phyloP scores from a whole-genome alignment of 2,113 vertebrate genomes.

The Nansenia antarctica region DNA sequence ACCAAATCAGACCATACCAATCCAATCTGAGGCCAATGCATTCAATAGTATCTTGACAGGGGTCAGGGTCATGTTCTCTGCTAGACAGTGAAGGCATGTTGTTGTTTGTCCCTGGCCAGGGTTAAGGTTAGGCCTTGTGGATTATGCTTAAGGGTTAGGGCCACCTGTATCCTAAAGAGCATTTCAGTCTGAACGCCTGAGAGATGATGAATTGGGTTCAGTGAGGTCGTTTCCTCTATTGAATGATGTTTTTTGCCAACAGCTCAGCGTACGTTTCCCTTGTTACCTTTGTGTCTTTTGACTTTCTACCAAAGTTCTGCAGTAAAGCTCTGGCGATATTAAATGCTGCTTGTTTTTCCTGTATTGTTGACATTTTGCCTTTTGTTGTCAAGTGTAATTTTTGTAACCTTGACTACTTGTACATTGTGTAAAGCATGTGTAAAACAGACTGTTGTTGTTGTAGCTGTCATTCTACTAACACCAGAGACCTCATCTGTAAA shows the following conservation, averaged over 20 bases:
- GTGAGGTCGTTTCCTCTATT: neutral
- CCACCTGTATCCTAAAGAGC: neutral
- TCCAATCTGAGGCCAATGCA: neutral
- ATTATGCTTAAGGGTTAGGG: neutral
- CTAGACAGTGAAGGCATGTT: neutral
- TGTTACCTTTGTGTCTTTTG: conserved; percentile 37
- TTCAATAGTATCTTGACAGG: neutral
- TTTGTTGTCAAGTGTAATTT: conserved; percentile 51
- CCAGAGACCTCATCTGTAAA: no score
- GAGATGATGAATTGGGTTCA: no score
- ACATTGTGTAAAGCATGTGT: conserved; percentile 80
- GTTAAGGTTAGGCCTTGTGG: neutral
- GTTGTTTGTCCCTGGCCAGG: no score
- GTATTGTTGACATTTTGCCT: conserved; percentile 31
- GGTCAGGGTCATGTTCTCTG: neutral
- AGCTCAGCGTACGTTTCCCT: neutral
- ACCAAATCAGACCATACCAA: neutral
- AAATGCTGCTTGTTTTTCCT: conserved; percentile 67
- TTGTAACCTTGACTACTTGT: conserved; percentile 64
- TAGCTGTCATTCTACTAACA: conserved; percentile 72
- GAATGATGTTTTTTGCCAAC: conserved; percentile 11
- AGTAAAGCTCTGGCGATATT: conserved; percentile 61
- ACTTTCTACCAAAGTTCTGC: conserved; percentile 76
- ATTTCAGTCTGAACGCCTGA: neutral
- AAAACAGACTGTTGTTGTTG: conserved; percentile 61